These are phyloP conservation scores for Ichneumon xanthorius DNA, from an alignment of 2,888 invertebrate genomes.

Conservation along the genomic window DNA sequence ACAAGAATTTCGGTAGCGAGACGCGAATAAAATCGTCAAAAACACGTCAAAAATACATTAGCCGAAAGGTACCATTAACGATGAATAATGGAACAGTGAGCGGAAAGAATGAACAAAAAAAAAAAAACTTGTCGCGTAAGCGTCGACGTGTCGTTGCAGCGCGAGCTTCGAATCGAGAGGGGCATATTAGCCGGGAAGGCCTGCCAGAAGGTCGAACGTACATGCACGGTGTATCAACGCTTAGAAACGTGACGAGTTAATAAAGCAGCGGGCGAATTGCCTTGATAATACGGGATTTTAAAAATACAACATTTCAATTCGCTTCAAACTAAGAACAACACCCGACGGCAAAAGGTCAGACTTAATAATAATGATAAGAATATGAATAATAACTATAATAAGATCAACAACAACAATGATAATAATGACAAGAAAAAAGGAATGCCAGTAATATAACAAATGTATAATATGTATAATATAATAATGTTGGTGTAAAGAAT, in stretches of 20 bases:
- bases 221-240: constrained; percentile 24
- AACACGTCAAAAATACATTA: background rate
- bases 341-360: background rate
- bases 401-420: background rate
- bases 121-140: constrained; percentile 20
- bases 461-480: background rate
- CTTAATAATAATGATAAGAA: background rate
- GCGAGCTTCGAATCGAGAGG: constrained; percentile 24
- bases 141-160: constrained; percentile 38
- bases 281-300: background rate
- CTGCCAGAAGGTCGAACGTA: constrained; percentile 39
- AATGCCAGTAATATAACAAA: background rate
- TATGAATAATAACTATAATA: too few relatives aligned
- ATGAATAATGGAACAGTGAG: constrained; percentile 32
- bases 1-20: background rate
- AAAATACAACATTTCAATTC: background rate
- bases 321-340: background rate
- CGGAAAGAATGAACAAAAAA: background rate
- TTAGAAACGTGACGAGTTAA: constrained; percentile 47
- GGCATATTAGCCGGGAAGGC: constrained; percentile 28
- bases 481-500: background rate
- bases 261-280: constrained; percentile 14
- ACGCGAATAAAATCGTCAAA: background rate
- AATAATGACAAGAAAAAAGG: too few relatives aligned
- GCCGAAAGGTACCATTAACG: constrained; percentile 10